Conservation (phyloP, 2,888 invertebrate genomes). For the Hirtodrosophila histrioides region DNA sequence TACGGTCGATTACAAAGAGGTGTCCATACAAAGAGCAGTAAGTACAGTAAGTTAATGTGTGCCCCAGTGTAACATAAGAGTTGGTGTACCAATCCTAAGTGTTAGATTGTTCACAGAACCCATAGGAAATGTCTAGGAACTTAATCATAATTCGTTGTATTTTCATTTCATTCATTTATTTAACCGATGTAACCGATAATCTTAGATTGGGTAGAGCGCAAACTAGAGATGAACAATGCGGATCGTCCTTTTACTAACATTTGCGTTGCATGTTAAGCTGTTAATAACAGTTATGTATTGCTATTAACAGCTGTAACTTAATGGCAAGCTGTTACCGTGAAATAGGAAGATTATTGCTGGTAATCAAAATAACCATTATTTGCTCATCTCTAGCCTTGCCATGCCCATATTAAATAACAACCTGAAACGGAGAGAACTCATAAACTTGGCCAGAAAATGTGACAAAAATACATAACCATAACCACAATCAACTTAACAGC, state of each 20-base stretch:
- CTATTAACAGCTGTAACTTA: constrained; percentile 9
- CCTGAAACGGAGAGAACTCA: constrained; percentile 8
- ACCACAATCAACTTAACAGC: constrained; percentile 28
- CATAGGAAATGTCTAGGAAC: constrained; percentile 22
- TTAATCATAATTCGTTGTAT: background rate
- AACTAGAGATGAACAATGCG: constrained; percentile 15
- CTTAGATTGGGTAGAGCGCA: constrained; percentile 19
- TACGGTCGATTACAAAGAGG: constrained; percentile 33
- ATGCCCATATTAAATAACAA: constrained; percentile 10
- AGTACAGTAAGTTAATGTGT: constrained; percentile 55
- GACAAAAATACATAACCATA: constrained; percentile 40
- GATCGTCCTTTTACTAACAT: background rate
- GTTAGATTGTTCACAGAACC: constrained; percentile 21
- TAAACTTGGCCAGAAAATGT: constrained; percentile 36
- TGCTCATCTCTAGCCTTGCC: constrained; percentile 21
- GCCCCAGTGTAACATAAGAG: constrained; percentile 4
- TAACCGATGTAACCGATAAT: background rate
- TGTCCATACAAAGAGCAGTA: constrained; percentile 40
- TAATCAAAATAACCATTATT: background rate
- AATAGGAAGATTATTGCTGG: too few relatives aligned
- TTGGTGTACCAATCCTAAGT: constrained; percentile 14
- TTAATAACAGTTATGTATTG: background rate
- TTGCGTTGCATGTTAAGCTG: constrained; percentile 2
- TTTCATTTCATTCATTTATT: constrained; percentile 1
- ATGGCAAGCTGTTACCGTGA: background rate